Percentiles rank a stretch among this genome's conserved stretches.
These are phyloP conservation scores for Gyps fulvus DNA, from an alignment of 2,113 vertebrate species.

Conservation along the genomic window DNA sequence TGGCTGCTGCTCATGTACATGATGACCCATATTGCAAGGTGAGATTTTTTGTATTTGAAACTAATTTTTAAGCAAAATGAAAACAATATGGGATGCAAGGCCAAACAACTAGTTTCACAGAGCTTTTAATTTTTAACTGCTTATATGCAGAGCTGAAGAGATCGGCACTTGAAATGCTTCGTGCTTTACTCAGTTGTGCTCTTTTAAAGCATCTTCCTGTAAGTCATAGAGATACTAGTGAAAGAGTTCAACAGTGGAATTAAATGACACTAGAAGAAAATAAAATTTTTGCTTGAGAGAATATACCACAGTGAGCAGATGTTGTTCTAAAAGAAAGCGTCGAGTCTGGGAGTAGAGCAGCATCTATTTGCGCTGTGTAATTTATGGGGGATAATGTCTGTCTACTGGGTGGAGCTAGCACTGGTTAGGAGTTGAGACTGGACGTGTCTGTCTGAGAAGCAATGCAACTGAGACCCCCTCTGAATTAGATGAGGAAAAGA, in stretches of 20 bases:
- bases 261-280: neutral
- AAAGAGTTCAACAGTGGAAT: neutral
- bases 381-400: neutral
- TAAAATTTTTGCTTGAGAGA: neutral
- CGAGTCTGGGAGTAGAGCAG: neutral
- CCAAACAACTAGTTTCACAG: neutral
- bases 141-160: neutral
- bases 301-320: neutral
- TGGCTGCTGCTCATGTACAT: neutral
- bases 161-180: neutral
- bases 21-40: neutral
- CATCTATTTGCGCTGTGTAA: neutral
- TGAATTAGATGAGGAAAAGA: neutral
- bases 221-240: neutral
- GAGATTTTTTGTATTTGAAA: neutral
- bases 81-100: neutral
- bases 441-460: neutral
- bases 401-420: neutral
- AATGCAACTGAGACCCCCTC: neutral
- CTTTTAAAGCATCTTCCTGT: neutral
- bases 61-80: neutral
- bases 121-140: conserved; percentile 1
- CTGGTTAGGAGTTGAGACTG: neutral
- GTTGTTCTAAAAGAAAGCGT: neutral
- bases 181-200: neutral